Evolutionary conservation across 2,797 vertebrate genomes (phyloP).

Genomic region (Dendrocincla fuliginosa): DNA sequence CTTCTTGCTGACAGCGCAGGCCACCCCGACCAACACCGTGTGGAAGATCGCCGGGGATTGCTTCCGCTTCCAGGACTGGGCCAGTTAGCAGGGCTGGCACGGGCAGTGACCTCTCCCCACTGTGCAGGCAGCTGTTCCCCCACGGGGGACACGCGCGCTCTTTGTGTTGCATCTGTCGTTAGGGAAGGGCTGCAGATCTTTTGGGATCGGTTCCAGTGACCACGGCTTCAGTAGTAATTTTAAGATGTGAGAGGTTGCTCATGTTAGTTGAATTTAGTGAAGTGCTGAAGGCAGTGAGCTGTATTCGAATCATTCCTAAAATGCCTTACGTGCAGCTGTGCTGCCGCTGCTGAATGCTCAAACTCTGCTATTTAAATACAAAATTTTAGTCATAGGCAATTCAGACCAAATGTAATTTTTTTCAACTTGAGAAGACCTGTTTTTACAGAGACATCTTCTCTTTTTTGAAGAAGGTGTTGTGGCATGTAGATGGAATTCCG

Average conservation of each 20-base stretch:
- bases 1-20: slow-evolving; percentile 91
- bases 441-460: neutral
- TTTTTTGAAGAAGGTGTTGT: neutral
- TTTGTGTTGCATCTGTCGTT: neutral
- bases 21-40: slow-evolving; percentile 85
- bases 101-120: neutral
- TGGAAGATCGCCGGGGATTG: slow-evolving; percentile 98
- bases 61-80: slow-evolving; percentile 96
- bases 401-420: neutral
- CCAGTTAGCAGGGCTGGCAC: slow-evolving; percentile 62
- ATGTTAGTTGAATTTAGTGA: neutral
- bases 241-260: slow-evolving; percentile 34
- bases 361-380: neutral
- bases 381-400: neutral
- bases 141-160: neutral
- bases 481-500: neutral
- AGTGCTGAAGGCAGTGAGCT: slow-evolving; percentile 13
- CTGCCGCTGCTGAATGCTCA: slow-evolving; percentile 1
- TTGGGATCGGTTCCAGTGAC: neutral
- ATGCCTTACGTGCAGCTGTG: slow-evolving; percentile 39
- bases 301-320: slow-evolving; percentile 32
- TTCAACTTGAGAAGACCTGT: neutral
- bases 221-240: neutral
- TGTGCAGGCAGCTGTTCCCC: neutral
- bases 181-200: neutral